Base-by-base conservation (phyloP, 2,797 vertebrate genomes). In the Prionace glauca region DNA sequence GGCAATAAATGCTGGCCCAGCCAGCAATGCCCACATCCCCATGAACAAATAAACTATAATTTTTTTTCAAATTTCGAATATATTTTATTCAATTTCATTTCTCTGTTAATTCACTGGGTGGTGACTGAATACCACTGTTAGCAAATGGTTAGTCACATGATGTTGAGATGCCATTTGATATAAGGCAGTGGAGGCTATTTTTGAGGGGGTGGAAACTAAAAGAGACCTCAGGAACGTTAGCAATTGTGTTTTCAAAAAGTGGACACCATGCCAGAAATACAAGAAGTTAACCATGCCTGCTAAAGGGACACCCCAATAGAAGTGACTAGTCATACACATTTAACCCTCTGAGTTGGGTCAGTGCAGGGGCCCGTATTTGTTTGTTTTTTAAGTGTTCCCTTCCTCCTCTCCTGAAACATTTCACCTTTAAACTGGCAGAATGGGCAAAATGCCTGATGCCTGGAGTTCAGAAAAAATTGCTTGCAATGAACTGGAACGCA, bases 41-140 rank as follows among this genome's bases (percentile, higher is more conserved):
- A 56, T 56, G 50, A 56, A 56, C 50, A 56, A 56, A 56, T 56
- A 56, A 56, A 56, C 4, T 56, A 2, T 50, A 5, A 5, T 7
- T 56, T 56, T 56, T 56, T 5, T 56, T 62, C 18, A 72, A 72
- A 11, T 7, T 71, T 50, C 24, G 18, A 29, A 1, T 12, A 50
- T 45, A 67, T 45, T 94, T 67, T 14, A 71, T 45, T 71, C 2
- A 72, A 94, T 71, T 50, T 50, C 10, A 71, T 50, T 94, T 94
- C 69, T 72, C 41, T 72, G 26, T 94, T 94, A 71, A 41, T 71
- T 69, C 92, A 94, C 69, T 50, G 41, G 92, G 41, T 94, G 92
- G 92, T 94, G 92, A 94, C 69, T 74, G 92, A 94, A 94, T 29
- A 94, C 67, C 67, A 56, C 16, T 50, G 20, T 26, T 50, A 36